Conservation (phyloP, 2,113 vertebrate genomes). For the Alligator sinensis region DNA sequence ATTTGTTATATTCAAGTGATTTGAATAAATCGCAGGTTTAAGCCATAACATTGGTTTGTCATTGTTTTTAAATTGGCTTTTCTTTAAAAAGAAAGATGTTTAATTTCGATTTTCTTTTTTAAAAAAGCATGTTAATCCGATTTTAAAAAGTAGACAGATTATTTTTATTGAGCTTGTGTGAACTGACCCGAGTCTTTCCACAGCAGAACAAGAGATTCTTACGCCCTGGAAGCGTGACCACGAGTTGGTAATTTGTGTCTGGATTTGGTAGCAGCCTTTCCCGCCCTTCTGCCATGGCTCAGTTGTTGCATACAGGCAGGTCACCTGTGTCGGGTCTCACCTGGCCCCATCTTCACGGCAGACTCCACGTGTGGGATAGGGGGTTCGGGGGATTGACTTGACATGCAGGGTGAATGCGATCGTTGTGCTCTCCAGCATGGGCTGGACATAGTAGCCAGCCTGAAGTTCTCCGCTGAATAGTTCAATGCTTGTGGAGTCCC, state of each 20-base stretch:
- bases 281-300: background rate
- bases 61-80: too few relatives aligned
- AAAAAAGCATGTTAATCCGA: too few relatives aligned
- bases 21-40: too few relatives aligned
- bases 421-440: background rate
- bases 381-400: background rate
- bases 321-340: too few relatives aligned
- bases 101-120: too few relatives aligned
- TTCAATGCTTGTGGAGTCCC: background rate
- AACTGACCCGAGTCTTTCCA: too few relatives aligned
- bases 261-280: background rate
- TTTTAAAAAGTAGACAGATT: too few relatives aligned
- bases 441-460: background rate
- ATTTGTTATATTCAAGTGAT: too few relatives aligned
- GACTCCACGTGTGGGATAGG: background rate
- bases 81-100: too few relatives aligned
- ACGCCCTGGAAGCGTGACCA: background rate
- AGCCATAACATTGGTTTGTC: too few relatives aligned
- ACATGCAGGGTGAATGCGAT: background rate
- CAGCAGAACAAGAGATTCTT: background rate
- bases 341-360: background rate
- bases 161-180: too few relatives aligned
- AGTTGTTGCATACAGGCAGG: background rate
- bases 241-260: background rate
- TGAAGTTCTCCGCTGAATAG: background rate